These are phyloP conservation scores for Paratrypauchen microcephalus DNA, from an alignment of 2,797 vertebrate genomes.

Conservation along the genomic window DNA sequence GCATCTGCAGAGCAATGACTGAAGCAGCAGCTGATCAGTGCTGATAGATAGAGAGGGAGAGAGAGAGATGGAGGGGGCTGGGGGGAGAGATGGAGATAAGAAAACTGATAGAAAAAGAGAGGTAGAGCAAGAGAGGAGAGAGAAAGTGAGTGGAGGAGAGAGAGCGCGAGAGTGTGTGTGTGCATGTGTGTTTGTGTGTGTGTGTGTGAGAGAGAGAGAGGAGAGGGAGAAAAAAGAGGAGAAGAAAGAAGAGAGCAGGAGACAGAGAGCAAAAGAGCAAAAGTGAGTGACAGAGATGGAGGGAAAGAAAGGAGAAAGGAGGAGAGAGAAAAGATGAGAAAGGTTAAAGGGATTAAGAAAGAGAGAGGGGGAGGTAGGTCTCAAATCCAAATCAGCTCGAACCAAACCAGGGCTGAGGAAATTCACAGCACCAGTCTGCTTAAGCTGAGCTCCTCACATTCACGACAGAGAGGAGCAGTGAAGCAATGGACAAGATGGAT, in stretches of 20 bases:
- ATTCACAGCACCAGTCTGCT: conserved; percentile 29
- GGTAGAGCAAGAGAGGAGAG: no score
- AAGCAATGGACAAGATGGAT: neutral
- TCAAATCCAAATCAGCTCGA: conserved; percentile 11
- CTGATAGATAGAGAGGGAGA: neutral
- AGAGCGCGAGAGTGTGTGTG: no score
- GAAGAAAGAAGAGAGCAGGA: no score
- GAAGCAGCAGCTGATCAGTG: conserved; percentile 15
- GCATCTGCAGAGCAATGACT: conserved; percentile 32
- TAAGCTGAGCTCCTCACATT: conserved; percentile 15
- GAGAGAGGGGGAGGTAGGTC: neutral
- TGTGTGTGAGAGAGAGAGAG: no score
- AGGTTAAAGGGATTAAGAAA: neutral
- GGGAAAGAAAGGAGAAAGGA: neutral
- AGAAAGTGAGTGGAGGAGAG: no score
- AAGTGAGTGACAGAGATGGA: neutral
- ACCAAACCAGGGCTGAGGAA: conserved; percentile 28
- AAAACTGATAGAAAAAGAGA: no score
- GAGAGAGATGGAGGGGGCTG: no score
- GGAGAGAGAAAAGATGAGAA: neutral
- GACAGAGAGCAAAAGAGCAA: no score
- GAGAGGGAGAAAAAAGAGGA: no score
- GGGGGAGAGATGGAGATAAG: no score
- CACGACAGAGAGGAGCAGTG: neutral
- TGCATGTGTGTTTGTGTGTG: no score